Evolutionary conservation across 2,113 vertebrate genomes (phyloP), one percentile per base, ranked within the genome.

Genomic region (Formicarius rufipectus): DNA sequence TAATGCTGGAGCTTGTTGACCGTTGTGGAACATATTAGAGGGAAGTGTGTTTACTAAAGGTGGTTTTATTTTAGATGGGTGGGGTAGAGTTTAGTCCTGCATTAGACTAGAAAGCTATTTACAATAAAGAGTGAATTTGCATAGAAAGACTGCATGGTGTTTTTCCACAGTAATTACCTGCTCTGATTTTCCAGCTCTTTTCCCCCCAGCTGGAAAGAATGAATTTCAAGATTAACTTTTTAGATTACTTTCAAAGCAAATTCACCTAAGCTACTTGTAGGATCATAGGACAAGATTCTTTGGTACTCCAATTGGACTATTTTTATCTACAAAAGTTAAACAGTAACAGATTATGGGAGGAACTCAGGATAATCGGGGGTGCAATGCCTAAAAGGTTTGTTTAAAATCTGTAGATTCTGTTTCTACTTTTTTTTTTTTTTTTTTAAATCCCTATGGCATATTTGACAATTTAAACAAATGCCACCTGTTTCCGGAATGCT

Each of bases 261-360:
- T 84, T 72, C 17, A 6, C 13, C 12, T 62, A 66, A 86, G 11
- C 8, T 80, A 28, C 20, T 52, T 80, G 7, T 44, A 64, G 87
- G 77, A 42, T 87, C 60, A 62, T 16, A 27, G 64, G 19, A 33
- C 25, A 47, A 25, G 20, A 14, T 84, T 89, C 50, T 66, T 78
- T 78, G 11, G 9, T 87, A 66, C 12, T 89, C 7, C 25, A 40
- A 0, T 16, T 75, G 31, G 31, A 60, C 53, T 87, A 53, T 73
- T 94, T 96, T 95, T 91, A 79, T 79, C 77, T 73, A 35, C 53
- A 58, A 10, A 64, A 76, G 53, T 94, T 93, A 86, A 94, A 53
- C 53, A 76, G 40, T 82, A 75, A 68, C 42, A 49, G 37, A 79
- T 64, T 63, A 14, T n/a, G 55, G 47, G 47, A 92, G 73, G 68